Evolutionary conservation across 2,888 invertebrate species (phyloP), one percentile per base, ranked within the genome.

Genomic region (Tiliacea citrago): DNA sequence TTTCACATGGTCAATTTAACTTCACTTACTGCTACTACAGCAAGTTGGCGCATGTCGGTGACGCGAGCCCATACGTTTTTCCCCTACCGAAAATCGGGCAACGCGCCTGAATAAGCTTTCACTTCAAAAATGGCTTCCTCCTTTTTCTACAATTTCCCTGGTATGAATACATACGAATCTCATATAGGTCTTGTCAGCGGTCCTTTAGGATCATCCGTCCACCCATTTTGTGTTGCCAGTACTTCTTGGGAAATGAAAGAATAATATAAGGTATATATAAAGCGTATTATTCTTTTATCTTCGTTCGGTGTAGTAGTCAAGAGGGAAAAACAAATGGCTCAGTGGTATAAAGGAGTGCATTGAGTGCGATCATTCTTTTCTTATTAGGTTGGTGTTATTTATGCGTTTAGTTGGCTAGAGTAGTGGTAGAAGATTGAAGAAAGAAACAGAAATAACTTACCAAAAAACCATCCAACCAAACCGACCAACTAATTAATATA

Each of bases 251-350:
- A 62, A 77, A 77, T 77, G 42, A 63, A 67, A 65, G 63, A 77
- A 81, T 69, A 69, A 73, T 58, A 81, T 29, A n/a, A n/a, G n/a
- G n/a, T n/a, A n/a, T 29, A 29, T 29, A 29, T 24, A 61, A 57
- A 65, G 10, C 24, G 7, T 63, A 35, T 60, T 70, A 63, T 42
- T 39, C 51, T 68, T n/a, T 69, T 75, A 75, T 81, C 68, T 66
- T 39, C 8, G 61, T 18, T 65, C 45, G 66, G 67, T 72, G 47
- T 61, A 49, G 42, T 69, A 62, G 67, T 62, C 24, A 58, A 53
- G 68, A 39, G 61, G 53, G 39, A 58, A 57, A 60, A 79, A 69
- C 82, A 68, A 58, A 81, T 79, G 58, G 62, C 10, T 12, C 29
- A 45, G 57, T 62, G 53, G 13, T 73, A 66, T 68, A 21, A 51